Evolutionary conservation across 2,797 vertebrate genomes (phyloP), one percentile per base, ranked within the genome.

Genomic region (Microctenopoma steveboyesi): DNA sequence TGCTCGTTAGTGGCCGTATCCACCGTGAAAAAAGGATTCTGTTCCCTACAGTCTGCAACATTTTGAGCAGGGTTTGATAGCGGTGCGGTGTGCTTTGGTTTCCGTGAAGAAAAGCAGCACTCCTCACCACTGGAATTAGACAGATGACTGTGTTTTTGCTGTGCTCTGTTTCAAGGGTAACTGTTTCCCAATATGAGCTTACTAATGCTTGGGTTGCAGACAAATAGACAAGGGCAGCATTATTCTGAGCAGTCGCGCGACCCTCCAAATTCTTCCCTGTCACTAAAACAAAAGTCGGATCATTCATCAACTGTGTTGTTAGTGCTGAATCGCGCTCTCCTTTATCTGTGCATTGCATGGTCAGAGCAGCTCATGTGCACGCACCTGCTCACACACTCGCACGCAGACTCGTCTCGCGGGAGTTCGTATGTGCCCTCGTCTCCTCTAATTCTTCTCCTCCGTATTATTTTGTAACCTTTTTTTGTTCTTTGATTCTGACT

Each of bases 231-330:
- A 93, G 89, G 90, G 86, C 90, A 93, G 92, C 92, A 92, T 92
- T 93, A 94, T 92, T 88, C 82, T 40, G 86, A 88, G 91, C 91
- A 88, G 85, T 77, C 51, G 86, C 69, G 82, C 81, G 90, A 92
- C 90, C 90, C 88, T 84, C 86, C 84, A 78, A 87, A 89, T 91
- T 89, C 93, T 79, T 90, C 84, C 81, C 86, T 88, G 92, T 91
- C 92, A 92, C 92, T 91, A 93, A 91, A 94, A 93, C 92, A 93
- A 93, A 93, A 94, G 92, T 93, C 88, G 79, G 88, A 88, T 91
- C 92, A 82, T 93, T 93, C 91, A 93, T 94, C 93, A 93, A 84
- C 88, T 1, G 78, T 69, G 15, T 49, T n/a, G 37, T 74, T 92
- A 91, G 84, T 94, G 93, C 93, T 93, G 93, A 94, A 81, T 93